Conservation (phyloP, 2,888 invertebrate genomes). For the Ormyrus thymus region DNA sequence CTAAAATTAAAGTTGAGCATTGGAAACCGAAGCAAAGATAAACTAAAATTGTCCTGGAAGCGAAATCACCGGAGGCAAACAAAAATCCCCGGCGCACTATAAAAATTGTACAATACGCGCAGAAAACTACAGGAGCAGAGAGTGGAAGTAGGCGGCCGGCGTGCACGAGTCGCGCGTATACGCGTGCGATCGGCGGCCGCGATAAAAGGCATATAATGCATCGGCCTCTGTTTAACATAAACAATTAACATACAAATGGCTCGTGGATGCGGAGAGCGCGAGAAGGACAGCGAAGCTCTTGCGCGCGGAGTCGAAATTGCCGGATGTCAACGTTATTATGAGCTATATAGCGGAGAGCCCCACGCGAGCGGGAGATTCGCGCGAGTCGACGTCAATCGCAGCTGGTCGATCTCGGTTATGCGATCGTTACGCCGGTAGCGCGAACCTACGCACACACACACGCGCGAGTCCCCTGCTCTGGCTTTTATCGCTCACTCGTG, state of each 20-base stretch:
- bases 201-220: conserved; percentile 44
- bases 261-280: not conserved
- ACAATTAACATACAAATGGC: conserved; percentile 58
- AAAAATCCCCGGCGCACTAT: conserved; percentile 7
- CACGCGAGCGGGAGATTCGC: conserved; percentile 18
- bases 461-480: not conserved
- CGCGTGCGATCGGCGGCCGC: conserved; percentile 16
- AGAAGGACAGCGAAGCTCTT: not conserved
- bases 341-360: conserved; percentile 13
- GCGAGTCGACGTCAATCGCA: not conserved
- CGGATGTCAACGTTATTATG: conserved; percentile 59
- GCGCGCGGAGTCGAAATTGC: conserved; percentile 37
- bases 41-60: too few relatives aligned
- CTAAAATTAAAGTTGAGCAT: too few relatives aligned
- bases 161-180: not conserved
- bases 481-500: conserved; percentile 21
- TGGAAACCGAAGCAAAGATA: too few relatives aligned
- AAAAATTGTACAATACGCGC: not conserved
- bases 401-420: conserved; percentile 45
- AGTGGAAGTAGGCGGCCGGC: not conserved
- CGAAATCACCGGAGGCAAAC: too few relatives aligned
- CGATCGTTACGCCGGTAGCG: conserved; percentile 46
- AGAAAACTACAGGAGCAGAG: not conserved
- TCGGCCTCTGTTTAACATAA: conserved; percentile 51
- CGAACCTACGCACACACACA: not conserved